Percentiles rank a stretch among this genome's conserved stretches.
phyloP scores from a whole-genome alignment of 2,888 invertebrate species.

The Dynastes grantii region DNA sequence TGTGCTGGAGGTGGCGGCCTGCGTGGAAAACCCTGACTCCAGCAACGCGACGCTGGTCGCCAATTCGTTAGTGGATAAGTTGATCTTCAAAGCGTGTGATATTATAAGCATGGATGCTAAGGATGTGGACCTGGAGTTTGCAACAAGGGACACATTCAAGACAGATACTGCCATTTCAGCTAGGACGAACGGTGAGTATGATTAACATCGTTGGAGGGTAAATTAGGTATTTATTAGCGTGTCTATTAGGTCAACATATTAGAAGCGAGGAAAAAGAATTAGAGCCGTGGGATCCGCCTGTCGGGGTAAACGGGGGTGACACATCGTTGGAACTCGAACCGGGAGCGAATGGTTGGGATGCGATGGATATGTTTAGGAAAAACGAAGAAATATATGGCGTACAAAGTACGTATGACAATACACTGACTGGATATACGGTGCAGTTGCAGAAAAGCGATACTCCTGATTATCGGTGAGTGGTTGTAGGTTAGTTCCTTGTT shows the following conservation, averaged over 20 bases:
- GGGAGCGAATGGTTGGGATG: slow-evolving; percentile 95
- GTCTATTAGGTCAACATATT: slow-evolving; percentile 54
- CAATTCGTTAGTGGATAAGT: slow-evolving; percentile 82
- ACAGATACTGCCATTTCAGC: slow-evolving; percentile 90
- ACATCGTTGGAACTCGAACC: slow-evolving; percentile 81
- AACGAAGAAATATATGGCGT: slow-evolving; percentile 95
- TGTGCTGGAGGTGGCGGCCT: slow-evolving; percentile 90
- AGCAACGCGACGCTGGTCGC: slow-evolving; percentile 73
- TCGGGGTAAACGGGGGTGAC: slow-evolving; percentile 69
- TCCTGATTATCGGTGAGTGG: slow-evolving; percentile 82
- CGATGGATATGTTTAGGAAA: slow-evolving; percentile 95
- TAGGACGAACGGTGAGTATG: slow-evolving; percentile 81
- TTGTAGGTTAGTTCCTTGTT: background rate
- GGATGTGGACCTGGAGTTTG: slow-evolving; percentile 92
- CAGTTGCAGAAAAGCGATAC: slow-evolving; percentile 89
- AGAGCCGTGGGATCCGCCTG: slow-evolving; percentile 89
- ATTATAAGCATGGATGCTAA: slow-evolving; percentile 87
- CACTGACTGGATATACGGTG: slow-evolving; percentile 93
- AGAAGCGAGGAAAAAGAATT: slow-evolving; percentile 83
- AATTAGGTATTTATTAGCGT: background rate
- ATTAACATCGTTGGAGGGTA: too few relatives aligned
- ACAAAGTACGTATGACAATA: slow-evolving; percentile 92
- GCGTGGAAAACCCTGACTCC: slow-evolving; percentile 79
- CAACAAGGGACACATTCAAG: slow-evolving; percentile 89
- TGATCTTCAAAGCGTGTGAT: slow-evolving; percentile 89